A percentile compares a stretch with the other conserved stretches of the same genome.
These are phyloP conservation scores for Aphelocoma coerulescens DNA, from an alignment of 2,113 vertebrate genomes.

Conservation along the genomic window DNA sequence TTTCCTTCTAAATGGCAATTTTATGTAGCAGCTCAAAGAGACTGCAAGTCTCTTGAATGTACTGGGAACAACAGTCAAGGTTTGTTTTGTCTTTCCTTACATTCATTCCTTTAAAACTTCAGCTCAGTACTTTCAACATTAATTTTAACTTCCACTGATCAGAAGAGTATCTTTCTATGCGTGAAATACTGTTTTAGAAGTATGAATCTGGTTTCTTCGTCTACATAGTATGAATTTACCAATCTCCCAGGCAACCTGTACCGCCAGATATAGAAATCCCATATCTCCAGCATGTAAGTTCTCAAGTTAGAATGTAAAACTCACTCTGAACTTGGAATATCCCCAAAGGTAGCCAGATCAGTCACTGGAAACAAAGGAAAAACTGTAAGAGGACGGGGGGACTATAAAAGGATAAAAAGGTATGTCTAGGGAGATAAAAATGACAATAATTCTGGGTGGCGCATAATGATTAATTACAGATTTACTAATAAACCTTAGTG, in stretches of 20 bases:
- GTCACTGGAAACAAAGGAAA: constrained; percentile 6
- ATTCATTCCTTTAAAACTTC: background rate
- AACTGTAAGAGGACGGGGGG: background rate
- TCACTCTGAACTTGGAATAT: constrained; percentile 27
- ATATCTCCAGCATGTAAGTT: background rate
- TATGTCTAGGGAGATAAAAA: background rate
- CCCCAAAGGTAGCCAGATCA: background rate
- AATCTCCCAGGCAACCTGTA: constrained; percentile 16
- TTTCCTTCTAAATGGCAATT: constrained; percentile 3
- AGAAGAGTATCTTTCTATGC: background rate
- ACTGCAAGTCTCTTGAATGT: background rate
- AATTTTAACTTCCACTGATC: constrained; percentile 18
- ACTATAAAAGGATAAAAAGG: background rate
- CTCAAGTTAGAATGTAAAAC: constrained; percentile 14
- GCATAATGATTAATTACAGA: background rate
- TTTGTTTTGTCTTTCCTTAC: background rate
- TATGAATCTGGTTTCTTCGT: background rate
- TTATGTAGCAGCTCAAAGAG: background rate
- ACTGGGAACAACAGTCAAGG: background rate
- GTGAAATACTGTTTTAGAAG: constrained; percentile 1
- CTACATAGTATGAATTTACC: background rate
- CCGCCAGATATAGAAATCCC: background rate
- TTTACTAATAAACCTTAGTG: background rate
- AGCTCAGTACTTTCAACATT: background rate
- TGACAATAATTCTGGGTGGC: background rate